Evolutionary conservation across 2,113 vertebrate species (phyloP), one percentile per base, ranked within the genome.

Genomic region (Columba livia): DNA sequence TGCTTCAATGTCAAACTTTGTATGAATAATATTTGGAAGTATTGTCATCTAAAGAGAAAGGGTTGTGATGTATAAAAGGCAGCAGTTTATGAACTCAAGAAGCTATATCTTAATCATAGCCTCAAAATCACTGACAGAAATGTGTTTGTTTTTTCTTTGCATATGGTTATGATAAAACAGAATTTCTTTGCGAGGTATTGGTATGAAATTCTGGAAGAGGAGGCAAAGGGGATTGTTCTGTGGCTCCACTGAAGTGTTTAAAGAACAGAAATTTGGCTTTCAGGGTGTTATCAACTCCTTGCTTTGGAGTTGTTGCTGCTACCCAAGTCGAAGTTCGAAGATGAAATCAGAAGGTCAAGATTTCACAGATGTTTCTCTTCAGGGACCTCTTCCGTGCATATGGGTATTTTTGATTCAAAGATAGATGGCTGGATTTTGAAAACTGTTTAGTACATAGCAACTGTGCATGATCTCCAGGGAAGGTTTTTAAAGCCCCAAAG

Each of bases 161-260:
- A 93, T 64, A 69, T 79, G 96, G 70, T 94, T 84, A 34, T 53
- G 58, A 53, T 84, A 96, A 94, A 82, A 80, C 80, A 96, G 88
- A 95, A 96, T 97, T 96, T 97, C 89, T 93, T 75, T 28, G 87
- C 31, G 93, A 86, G 72, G 77, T 80, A 25, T 89, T 95, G 53
- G 53, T 92, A 89, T 90, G 89, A 96, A 95, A 61, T 54, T 91
- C 77, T 93, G n/a, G 86, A 90, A 94, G 75, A 89, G 64, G 90
- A 97, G 31, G 32, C 15, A 96, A 78, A 95, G 23, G 72, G 36
- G 36, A 53, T 36, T 60, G 44, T 91, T 83, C 85, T 96, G 38
- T 38, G 56, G 29, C 85, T 94, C 44, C 13, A 67, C 84, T 75
- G 42, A 47, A 96, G 88, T 47, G 44, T 85, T 96, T 79, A 17